Percentiles rank a stretch among this genome's conserved stretches.
These are phyloP conservation scores for Steinernema scapterisci DNA, from an alignment of 2,888 invertebrate species.

Conservation along the genomic window DNA sequence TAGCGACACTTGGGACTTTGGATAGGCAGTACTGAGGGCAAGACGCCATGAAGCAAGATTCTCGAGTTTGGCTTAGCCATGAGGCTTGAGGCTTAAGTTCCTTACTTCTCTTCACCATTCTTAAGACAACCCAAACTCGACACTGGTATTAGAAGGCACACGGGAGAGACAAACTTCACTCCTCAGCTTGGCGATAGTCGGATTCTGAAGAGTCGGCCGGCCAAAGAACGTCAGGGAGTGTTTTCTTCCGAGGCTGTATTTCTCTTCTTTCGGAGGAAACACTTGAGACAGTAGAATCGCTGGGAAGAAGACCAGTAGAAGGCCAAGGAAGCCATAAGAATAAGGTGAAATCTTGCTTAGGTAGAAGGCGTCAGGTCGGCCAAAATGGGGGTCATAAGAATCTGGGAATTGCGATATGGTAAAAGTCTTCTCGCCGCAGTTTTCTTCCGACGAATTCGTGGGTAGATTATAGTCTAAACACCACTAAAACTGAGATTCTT, in stretches of 20 bases:
- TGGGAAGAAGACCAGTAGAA: not conserved
- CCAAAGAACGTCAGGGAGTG: not conserved
- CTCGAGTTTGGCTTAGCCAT: too few relatives aligned
- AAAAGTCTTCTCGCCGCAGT: not conserved
- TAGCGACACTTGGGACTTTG: too few relatives aligned
- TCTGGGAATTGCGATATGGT: not conserved
- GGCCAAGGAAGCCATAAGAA: not conserved
- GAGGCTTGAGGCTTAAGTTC: too few relatives aligned
- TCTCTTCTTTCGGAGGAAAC: conserved; percentile 12
- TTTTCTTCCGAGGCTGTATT: conserved; percentile 2
- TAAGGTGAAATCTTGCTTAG: conserved; percentile 12
- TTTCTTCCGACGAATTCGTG: not conserved
- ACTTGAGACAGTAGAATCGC: not conserved
- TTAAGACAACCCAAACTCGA: too few relatives aligned
- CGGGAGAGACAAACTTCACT: not conserved
- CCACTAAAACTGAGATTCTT: not conserved
- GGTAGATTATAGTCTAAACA: conserved; percentile 5
- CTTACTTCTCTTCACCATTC: too few relatives aligned
- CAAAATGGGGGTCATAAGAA: conserved; percentile 19
- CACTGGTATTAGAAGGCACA: not conserved
- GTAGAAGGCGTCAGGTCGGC: conserved; percentile 13
- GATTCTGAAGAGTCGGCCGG: not conserved
- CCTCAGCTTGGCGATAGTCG: not conserved
- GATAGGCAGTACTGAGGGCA: too few relatives aligned
- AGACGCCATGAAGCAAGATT: too few relatives aligned